phyloP scores from a whole-genome alignment of 2,888 invertebrate genomes.

The Brachyptera risi region DNA sequence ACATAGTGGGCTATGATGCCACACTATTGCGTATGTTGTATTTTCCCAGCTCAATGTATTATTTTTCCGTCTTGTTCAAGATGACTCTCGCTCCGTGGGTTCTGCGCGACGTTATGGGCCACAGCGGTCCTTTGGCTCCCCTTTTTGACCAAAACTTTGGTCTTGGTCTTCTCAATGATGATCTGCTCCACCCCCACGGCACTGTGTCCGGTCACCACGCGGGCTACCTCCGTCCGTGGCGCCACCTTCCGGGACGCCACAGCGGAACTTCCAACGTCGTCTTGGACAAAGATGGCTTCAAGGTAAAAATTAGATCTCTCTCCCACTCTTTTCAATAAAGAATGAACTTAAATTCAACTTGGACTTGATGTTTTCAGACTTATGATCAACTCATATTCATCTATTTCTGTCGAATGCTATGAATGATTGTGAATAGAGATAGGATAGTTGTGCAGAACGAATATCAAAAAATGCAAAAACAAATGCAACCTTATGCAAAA shows the following conservation, averaged over 20 bases:
- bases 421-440: too few species aligned
- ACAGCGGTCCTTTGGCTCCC: constrained; percentile 22
- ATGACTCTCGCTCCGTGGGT: constrained; percentile 6
- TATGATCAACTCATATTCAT: background rate
- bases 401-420: background rate
- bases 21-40: too few species aligned
- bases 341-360: background rate
- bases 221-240: constrained; percentile 27
- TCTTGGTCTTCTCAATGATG: constrained; percentile 27
- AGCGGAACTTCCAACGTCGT: constrained; percentile 23
- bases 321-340: background rate
- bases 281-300: constrained; percentile 25
- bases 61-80: too few species aligned
- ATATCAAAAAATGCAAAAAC: too few species aligned
- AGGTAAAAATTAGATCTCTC: too few species aligned
- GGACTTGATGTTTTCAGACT: background rate
- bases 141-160: constrained; percentile 31
- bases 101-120: background rate
- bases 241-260: constrained; percentile 11
- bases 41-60: too few species aligned
- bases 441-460: too few species aligned
- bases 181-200: constrained; percentile 19
- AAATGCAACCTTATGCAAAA: too few species aligned
- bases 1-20: too few species aligned
- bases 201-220: constrained; percentile 4